Evolutionary conservation across 2,797 vertebrate species (phyloP).

Genomic region (Epinephelus coioides): DNA sequence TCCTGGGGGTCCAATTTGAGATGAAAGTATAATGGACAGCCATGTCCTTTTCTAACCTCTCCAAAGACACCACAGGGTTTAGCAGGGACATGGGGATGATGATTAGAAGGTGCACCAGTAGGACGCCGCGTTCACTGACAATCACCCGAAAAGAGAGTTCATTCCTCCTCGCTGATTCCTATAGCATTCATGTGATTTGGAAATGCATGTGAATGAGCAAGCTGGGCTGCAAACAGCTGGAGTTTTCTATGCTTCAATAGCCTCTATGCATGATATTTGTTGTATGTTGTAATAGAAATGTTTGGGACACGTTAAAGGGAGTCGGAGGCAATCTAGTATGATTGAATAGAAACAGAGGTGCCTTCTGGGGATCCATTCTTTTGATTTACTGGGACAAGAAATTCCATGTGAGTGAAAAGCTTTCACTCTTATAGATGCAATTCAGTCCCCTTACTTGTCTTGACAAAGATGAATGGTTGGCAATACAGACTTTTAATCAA

Average conservation of each 20-base stretch:
- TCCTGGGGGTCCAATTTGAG: conserved; percentile 38
- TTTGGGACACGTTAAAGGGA: conserved; percentile 53
- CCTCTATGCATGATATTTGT: conserved; percentile 57
- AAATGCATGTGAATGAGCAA: conserved; percentile 66
- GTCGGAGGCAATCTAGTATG: conserved; percentile 43
- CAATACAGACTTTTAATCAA: conserved; percentile 71
- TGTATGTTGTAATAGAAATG: conserved; percentile 60
- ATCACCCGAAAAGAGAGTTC: conserved; percentile 54
- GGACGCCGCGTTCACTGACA: conserved; percentile 62
- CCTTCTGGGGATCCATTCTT: conserved; percentile 56
- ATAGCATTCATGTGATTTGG: conserved; percentile 57
- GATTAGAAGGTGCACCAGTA: conserved; percentile 69
- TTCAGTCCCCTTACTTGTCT: conserved; percentile 53
- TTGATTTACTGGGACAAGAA: conserved; percentile 67
- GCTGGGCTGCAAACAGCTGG: conserved; percentile 69
- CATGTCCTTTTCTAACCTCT: conserved; percentile 48
- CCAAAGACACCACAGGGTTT: conserved; percentile 62
- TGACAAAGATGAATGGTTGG: conserved; percentile 70
- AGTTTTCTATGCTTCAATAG: conserved; percentile 53
- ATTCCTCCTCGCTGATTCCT: conserved; percentile 62
- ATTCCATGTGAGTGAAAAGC: conserved; percentile 65
- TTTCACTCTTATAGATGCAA: conserved; percentile 64
- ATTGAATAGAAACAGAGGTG: conserved; percentile 62
- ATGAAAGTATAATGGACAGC: conserved; percentile 56
- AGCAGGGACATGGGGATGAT: conserved; percentile 53